Base-by-base conservation (phyloP, 2,113 vertebrate genomes). In the Lichenostomus cassidix region DNA sequence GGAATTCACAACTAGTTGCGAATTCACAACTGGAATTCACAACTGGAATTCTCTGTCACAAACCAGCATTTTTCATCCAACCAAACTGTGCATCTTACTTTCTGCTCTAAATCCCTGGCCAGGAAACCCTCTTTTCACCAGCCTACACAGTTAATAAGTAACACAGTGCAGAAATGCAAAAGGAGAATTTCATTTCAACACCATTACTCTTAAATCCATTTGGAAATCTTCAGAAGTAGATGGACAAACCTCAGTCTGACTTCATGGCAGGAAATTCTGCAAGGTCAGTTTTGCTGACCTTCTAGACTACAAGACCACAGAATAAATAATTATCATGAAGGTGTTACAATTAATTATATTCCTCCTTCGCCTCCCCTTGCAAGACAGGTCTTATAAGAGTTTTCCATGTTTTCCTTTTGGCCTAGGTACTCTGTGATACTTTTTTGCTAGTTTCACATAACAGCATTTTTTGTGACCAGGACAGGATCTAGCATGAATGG, bases 361-460 rank as follows among this genome's bases (percentile, higher is more conserved):
- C 6, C 5, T 52, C 37, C 27, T 71, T 53, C n/a, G 59, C 4
- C 13, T 3, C 53, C 10, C 37, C 19, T 11, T 39, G 39, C 39
- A 39, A 39, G 33, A 59, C 0, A 0, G 5, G 14, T 21, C 27
- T 42, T 47, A 4, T 2, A 44, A 14, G 10, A 65, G 8, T 55
- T 83, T 67, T 71, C 63, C 29, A 5, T 35, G 11, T 44, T 87
- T 76, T 80, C 10, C 9, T 82, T 89, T 31, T 28, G 67, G 7
- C 2, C 8, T 74, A 46, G 9, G 12, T 8, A 22, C 3, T 83
- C 9, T 27, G 7, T 6, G 6, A 44, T 4, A 33, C 1, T n/a
- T 35, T 70, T 63, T 71, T 68, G 20, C 27, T 52, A 15, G 1
- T 70, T 77, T 63, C 19, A 25, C 11, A 20, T 6, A 44, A 31